These are phyloP conservation scores for Steinernema hermaphroditum DNA, from an alignment of 2,888 invertebrate species.

Conservation along the genomic window DNA sequence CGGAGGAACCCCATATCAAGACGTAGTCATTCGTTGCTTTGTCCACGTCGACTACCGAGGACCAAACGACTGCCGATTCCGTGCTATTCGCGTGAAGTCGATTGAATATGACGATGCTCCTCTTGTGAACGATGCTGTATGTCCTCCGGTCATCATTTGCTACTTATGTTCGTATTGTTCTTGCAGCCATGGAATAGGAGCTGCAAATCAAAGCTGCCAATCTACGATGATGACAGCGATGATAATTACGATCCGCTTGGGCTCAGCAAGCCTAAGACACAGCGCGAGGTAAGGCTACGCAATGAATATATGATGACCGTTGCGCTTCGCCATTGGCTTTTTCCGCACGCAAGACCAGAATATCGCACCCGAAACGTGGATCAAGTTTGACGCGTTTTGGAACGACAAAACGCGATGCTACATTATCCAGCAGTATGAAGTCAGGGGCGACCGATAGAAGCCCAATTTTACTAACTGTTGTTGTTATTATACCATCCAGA, in stretches of 20 bases:
- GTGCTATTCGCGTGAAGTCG: not conserved
- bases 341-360: not conserved
- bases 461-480: too few relatives aligned
- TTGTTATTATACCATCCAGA: too few relatives aligned
- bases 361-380: not conserved
- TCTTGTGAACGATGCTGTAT: not conserved
- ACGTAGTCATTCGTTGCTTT: not conserved
- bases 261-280: not conserved
- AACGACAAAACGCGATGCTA: not conserved
- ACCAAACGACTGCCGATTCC: not conserved
- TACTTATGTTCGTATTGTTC: not conserved
- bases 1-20: not conserved
- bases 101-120: not conserved
- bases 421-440: not conserved
- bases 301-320: too few relatives aligned
- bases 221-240: not conserved
- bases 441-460: too few relatives aligned
- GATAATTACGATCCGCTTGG: not conserved
- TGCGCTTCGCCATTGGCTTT: not conserved
- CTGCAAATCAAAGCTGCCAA: not conserved
- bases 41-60: not conserved
- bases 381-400: not conserved
- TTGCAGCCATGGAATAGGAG: slow-evolving; percentile 4
- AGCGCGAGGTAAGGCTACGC: not conserved
- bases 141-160: not conserved